phyloP scores from a whole-genome alignment of 2,888 invertebrate species.

The Euplagia quadripunctaria region DNA sequence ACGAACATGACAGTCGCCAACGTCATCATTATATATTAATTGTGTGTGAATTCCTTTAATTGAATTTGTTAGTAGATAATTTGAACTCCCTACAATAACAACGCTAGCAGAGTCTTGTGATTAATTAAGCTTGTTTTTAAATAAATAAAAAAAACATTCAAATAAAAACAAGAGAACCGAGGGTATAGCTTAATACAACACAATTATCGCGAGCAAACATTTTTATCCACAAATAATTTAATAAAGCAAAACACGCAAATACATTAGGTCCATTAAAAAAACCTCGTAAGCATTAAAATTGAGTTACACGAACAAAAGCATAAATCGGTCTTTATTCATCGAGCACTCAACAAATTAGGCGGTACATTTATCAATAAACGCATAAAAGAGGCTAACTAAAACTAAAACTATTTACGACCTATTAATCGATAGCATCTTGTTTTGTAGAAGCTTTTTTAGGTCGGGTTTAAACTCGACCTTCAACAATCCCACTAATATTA shows the following conservation, averaged over 20 bases:
- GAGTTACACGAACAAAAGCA: slow-evolving; percentile 4
- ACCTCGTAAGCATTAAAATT: slow-evolving; percentile 11
- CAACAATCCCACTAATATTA: too few relatives aligned
- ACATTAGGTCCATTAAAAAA: slow-evolving; percentile 3
- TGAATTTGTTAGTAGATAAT: too few relatives aligned
- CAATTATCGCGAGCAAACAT: slow-evolving; percentile 25
- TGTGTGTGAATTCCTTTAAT: too few relatives aligned
- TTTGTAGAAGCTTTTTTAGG: background rate
- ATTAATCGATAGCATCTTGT: background rate
- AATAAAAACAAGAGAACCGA: background rate
- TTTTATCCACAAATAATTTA: background rate
- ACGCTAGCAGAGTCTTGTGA: too few relatives aligned
- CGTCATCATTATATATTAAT: too few relatives aligned
- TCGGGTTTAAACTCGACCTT: too few relatives aligned
- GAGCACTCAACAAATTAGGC: slow-evolving; percentile 16
- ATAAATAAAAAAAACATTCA: background rate
- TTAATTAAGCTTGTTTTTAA: too few relatives aligned
- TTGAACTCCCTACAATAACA: too few relatives aligned
- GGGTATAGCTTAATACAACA: background rate
- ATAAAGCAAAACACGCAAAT: slow-evolving; percentile 5
- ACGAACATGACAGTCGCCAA: too few relatives aligned
- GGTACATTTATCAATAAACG: slow-evolving; percentile 17
- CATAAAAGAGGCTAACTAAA: background rate
- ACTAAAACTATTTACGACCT: background rate
- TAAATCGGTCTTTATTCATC: slow-evolving; percentile 8